Base-by-base conservation (phyloP, 1,140 invertebrate genomes). In the Zaprionus capensis region DNA sequence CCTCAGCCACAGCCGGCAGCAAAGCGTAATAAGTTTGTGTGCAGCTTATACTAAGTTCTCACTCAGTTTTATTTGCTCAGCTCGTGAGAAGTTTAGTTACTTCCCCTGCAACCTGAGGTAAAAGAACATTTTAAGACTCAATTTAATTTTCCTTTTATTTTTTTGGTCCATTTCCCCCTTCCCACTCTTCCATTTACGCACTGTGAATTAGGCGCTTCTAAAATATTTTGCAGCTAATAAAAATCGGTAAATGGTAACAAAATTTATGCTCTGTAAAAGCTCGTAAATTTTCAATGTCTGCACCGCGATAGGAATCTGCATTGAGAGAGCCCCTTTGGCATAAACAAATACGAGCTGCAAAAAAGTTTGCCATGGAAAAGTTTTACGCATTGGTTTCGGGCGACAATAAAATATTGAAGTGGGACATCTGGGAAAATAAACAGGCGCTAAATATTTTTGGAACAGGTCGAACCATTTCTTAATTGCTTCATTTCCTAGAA, bases 191-290 rank as follows among this genome's bases (percentile, higher is more conserved):
- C 49, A 3, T 34, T 34, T 34, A 49, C 36, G 34, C 57, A 71
- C 24, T 64, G 67, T 53, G 56, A 56, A 56, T 68, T 61, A 70
- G 53, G 38, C 51, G 70, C 46, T 24, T 63, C 26, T 82, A 65
- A 72, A 76, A 78, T 83, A 73, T 83, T 83, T 83, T 83, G 61
- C 81, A 80, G 81, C 82, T 83, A 83, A 83, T 83, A 83, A 83
- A 78, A 83, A 83, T 80, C 71, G 80, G 68, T 65, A 77, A 83
- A 75, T 70, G 61, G 51, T 22, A 67, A 20, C 17, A 38, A 66
- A 66, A 66, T 83, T 83, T 83, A 83, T 83, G 69, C 72, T 51
- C 66, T 73, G 72, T 57, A 61, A 64, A 83, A 67, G 71, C 38
- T 83, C 81, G 81, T 83, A 83, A 83, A 83, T 83, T 83, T 73